Percentiles rank a stretch among this genome's conserved stretches.
Conservation (phyloP, 2,113 vertebrate species). For the Neopipo cinnamomea region DNA sequence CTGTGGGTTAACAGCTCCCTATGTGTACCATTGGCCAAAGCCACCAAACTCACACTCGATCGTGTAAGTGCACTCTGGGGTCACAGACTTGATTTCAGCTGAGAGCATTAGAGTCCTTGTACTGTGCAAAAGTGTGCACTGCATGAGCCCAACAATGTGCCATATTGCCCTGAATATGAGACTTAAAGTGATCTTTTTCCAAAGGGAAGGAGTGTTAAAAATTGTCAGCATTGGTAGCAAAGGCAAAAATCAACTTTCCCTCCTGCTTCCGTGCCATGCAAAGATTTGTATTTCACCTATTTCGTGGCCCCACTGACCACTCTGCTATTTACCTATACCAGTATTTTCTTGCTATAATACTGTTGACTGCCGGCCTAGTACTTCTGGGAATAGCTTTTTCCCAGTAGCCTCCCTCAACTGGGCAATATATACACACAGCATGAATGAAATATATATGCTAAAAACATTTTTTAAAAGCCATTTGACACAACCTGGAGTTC, state of each 20-base stretch:
- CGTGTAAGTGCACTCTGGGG: slow-evolving; percentile 74
- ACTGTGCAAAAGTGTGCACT: not conserved
- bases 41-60: slow-evolving; percentile 81
- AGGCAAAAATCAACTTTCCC: not conserved
- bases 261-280: not conserved
- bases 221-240: not conserved
- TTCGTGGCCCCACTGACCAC: not conserved
- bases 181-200: not conserved
- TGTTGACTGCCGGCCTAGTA: not conserved
- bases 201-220: not conserved
- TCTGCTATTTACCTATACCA: not conserved
- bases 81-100: not conserved
- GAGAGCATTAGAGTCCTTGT: not conserved
- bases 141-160: not conserved
- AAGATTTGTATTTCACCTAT: not conserved
- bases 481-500: not conserved
- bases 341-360: not conserved
- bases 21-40: slow-evolving; percentile 81
- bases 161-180: not conserved
- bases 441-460: not conserved
- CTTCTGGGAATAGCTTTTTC: not conserved
- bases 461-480: not conserved
- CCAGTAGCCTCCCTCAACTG: not conserved
- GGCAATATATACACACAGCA: not conserved
- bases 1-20: slow-evolving; percentile 78